Evolutionary conservation across 2,113 vertebrate genomes (phyloP).

Genomic region (Dunckerocampus dactyliophorus): DNA sequence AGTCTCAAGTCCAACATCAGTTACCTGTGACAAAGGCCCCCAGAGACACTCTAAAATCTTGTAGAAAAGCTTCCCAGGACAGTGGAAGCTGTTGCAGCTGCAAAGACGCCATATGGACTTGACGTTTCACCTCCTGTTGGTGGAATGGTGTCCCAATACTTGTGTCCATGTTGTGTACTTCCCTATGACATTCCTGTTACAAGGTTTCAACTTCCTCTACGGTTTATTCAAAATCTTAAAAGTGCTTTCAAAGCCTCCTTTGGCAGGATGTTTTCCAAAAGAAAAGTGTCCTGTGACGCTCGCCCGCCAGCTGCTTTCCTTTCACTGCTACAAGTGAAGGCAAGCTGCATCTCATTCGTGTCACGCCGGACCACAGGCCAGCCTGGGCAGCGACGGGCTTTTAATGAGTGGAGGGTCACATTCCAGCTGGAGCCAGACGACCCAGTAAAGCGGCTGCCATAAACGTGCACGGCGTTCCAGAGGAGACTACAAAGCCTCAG

Average conservation of each 20-base stretch:
- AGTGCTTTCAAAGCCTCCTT: background rate
- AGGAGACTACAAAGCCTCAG: slow-evolving; percentile 48
- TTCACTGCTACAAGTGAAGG: background rate
- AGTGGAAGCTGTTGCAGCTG: too few relatives aligned
- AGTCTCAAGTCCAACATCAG: too few relatives aligned
- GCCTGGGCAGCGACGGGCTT: slow-evolving; percentile 25
- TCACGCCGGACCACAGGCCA: slow-evolving; percentile 28
- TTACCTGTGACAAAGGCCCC: background rate
- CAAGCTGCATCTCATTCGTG: background rate
- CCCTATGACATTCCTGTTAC: background rate
- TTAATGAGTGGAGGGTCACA: slow-evolving; percentile 51
- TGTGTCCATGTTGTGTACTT: too few relatives aligned
- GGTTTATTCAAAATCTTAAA: background rate
- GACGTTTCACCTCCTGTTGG: too few relatives aligned
- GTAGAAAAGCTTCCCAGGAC: too few relatives aligned
- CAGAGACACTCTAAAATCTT: too few relatives aligned
- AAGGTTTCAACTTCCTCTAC: background rate
- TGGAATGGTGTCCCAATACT: too few relatives aligned
- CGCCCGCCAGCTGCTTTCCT: slow-evolving; percentile 5
- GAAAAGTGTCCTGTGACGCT: slow-evolving; percentile 4
- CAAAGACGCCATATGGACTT: too few relatives aligned
- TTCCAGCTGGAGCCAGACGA: slow-evolving; percentile 51
- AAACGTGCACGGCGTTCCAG: background rate
- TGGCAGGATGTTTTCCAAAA: background rate
- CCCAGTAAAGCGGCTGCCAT: slow-evolving; percentile 29